Evolutionary conservation across 2,888 invertebrate genomes (phyloP).

Genomic region (Didymodactylos carnosus): DNA sequence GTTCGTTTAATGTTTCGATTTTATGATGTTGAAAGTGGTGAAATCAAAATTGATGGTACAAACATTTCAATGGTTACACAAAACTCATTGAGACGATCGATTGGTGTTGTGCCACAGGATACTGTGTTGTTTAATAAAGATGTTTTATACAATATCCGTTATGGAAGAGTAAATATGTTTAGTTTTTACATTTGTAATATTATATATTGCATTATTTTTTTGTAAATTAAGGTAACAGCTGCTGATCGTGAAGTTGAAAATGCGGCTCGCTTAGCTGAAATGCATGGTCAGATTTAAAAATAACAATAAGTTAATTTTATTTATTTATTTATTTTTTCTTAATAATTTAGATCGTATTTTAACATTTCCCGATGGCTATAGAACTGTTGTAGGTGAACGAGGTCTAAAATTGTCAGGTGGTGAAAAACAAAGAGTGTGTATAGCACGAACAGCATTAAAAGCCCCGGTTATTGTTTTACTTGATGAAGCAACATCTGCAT

Average conservation of each 20-base stretch:
- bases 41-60: constrained; percentile 33
- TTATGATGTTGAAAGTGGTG: constrained; percentile 34
- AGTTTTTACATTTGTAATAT: constrained; percentile 66
- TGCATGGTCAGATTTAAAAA: constrained; percentile 50
- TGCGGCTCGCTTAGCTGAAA: constrained; percentile 75
- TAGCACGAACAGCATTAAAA: constrained; percentile 79
- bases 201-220: constrained; percentile 64
- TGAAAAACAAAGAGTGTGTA: constrained; percentile 89
- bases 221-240: no score
- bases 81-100: constrained; percentile 34
- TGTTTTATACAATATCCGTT: constrained; percentile 59
- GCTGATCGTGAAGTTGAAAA: constrained; percentile 59
- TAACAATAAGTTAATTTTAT: constrained; percentile 47
- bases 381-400: constrained; percentile 59
- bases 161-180: constrained; percentile 59
- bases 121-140: constrained; percentile 65
- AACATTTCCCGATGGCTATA: constrained; percentile 24
- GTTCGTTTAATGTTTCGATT: constrained; percentile 38
- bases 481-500: constrained; percentile 64
- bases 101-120: constrained; percentile 47
- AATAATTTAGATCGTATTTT: neutral
- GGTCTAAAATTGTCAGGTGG: constrained; percentile 84
- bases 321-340: neutral
- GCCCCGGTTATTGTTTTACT: constrained; percentile 68
- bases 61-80: constrained; percentile 34